These are phyloP conservation scores for Exaiptasia diaphana DNA, from an alignment of 64 coral and sea anemone genomes.

Conservation along the genomic window DNA sequence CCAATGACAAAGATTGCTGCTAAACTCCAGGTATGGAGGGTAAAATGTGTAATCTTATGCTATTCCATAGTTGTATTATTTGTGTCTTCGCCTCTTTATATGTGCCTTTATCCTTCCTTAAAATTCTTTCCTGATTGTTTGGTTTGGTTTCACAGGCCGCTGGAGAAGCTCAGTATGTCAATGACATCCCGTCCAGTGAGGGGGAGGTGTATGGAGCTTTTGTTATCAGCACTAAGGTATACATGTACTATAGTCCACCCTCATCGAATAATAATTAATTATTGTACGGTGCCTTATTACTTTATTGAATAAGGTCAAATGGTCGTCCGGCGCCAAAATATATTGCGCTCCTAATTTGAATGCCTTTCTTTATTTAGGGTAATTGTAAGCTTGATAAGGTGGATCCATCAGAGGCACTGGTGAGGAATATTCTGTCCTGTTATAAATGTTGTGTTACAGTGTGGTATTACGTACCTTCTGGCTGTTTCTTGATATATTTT, in stretches of 20 bases:
- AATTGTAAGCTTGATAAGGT: conserved; percentile 63
- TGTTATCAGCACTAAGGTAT: conserved; percentile 46
- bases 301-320: too few relatives aligned
- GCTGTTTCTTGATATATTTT: too few relatives aligned
- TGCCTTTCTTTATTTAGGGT: conserved; percentile 26
- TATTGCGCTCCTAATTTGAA: too few relatives aligned
- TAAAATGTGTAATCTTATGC: too few relatives aligned
- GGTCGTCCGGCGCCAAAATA: too few relatives aligned
- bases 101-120: too few relatives aligned
- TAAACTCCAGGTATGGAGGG: conserved; percentile 64
- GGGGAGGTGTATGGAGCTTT: conserved; percentile 50
- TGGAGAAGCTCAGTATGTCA: neutral
- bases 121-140: neutral
- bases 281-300: too few relatives aligned
- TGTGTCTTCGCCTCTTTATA: too few relatives aligned
- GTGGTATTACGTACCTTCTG: too few relatives aligned
- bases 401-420: conserved; percentile 60
- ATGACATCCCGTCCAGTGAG: neutral
- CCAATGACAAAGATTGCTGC: conserved; percentile 92
- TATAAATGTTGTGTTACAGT: neutral
- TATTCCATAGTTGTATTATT: too few relatives aligned
- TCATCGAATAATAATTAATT: too few relatives aligned
- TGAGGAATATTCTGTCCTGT: neutral
- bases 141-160: neutral
- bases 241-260: too few relatives aligned